These are phyloP conservation scores for Orthosia cruda DNA, from an alignment of 2,888 invertebrate species.

Conservation along the genomic window DNA sequence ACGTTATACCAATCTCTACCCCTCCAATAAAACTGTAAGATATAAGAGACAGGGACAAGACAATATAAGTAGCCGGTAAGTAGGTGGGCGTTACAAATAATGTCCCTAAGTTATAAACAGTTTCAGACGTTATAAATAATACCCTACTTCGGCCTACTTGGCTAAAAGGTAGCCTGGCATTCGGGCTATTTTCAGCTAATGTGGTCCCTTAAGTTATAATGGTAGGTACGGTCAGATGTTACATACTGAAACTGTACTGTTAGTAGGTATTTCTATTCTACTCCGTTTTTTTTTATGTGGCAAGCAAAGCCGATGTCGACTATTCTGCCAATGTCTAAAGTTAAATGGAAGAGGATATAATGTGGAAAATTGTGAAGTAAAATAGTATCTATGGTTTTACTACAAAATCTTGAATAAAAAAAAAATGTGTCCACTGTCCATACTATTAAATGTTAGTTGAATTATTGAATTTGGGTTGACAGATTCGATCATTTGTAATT, in stretches of 20 bases:
- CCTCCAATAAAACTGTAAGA: constrained; percentile 31
- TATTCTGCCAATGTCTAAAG: too few relatives aligned
- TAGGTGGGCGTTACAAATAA: constrained; percentile 57
- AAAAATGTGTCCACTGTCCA: too few relatives aligned
- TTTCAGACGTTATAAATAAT: constrained; percentile 47
- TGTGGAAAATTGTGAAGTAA: neutral
- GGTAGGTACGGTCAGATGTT: neutral
- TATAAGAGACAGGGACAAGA: constrained; percentile 25
- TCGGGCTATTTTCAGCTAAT: constrained; percentile 11
- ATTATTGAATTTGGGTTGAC: neutral
- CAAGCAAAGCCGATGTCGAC: too few relatives aligned
- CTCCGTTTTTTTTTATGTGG: too few relatives aligned
- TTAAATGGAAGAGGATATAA: too few relatives aligned
- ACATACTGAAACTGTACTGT: neutral
- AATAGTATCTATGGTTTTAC: neutral
- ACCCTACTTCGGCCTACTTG: constrained; percentile 30
- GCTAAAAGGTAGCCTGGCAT: constrained; percentile 26
- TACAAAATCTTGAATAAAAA: too few relatives aligned
- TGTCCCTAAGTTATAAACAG: constrained; percentile 34
- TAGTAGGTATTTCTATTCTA: too few relatives aligned
- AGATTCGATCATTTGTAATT: neutral
- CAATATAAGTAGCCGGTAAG: constrained; percentile 33
- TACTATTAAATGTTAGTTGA: neutral
- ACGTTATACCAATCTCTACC: constrained; percentile 15
- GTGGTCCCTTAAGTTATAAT: neutral